Percentiles rank a stretch among this genome's conserved stretches.
Conservation (phyloP, 2,888 invertebrate genomes). For the Cosmorhoe ocellata region DNA sequence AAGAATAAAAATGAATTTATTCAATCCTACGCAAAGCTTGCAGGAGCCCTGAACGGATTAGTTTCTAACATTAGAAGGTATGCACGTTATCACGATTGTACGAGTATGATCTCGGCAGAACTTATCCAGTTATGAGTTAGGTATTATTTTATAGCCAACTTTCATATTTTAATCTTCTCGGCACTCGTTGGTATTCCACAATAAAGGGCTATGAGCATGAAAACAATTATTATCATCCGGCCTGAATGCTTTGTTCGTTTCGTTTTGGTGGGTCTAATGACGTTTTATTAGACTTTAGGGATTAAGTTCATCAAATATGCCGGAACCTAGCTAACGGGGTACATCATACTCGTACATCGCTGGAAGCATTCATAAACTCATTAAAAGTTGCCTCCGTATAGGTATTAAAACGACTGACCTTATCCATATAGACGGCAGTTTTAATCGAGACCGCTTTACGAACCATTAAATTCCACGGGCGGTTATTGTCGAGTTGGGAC, state of each 20-base stretch:
- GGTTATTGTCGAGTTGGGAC: constrained; percentile 74
- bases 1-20: no score
- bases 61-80: no score
- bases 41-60: no score
- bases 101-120: no score
- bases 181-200: constrained; percentile 13
- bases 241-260: constrained; percentile 19
- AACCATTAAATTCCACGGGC: constrained; percentile 71
- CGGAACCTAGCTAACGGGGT: constrained; percentile 41
- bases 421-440: constrained; percentile 72
- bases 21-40: no score
- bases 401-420: constrained; percentile 64
- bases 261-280: constrained; percentile 35
- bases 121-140: no score
- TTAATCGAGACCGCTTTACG: constrained; percentile 76
- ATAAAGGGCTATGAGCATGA: constrained; percentile 9
- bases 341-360: constrained; percentile 39
- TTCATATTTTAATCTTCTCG: constrained; percentile 8
- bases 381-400: constrained; percentile 72
- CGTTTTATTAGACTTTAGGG: constrained; percentile 50
- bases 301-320: constrained; percentile 43
- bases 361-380: constrained; percentile 71
- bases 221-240: constrained; percentile 17
- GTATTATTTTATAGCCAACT: constrained; percentile 2
- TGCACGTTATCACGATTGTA: no score